A percentile compares a stretch with the other conserved stretches of the same genome.
Conservation (phyloP, 2,113 vertebrate species). For the Trematomus loennbergii region DNA sequence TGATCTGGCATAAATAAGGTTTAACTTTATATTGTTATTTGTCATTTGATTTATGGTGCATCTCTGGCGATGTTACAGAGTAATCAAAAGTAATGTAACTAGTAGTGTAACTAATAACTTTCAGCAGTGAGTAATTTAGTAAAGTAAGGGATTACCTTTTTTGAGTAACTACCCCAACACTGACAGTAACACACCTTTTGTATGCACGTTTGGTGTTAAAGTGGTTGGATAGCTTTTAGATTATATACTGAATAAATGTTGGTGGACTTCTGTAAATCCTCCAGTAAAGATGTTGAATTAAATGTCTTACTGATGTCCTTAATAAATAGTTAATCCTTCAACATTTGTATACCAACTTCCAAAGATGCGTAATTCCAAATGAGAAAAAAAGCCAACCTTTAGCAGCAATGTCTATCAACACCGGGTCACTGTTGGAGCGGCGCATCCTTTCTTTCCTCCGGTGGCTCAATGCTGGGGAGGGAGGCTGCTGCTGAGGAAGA, state of each 20-base stretch:
- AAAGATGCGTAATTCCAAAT: neutral
- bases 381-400: constrained; percentile 80
- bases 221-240: no score
- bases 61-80: no score
- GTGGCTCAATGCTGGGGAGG: neutral
- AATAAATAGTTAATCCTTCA: neutral
- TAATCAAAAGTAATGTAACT: no score
- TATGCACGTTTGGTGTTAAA: no score
- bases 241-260: neutral
- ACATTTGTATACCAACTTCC: neutral
- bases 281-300: neutral
- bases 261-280: neutral
- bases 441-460: constrained; percentile 54
- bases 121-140: no score
- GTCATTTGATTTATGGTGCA: no score
- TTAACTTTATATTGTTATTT: no score
- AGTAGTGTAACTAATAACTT: no score
- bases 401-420: constrained; percentile 70
- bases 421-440: constrained; percentile 85
- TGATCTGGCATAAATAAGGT: no score
- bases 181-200: no score
- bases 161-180: no score
- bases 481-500: neutral
- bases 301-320: neutral
- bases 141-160: no score